Base-by-base conservation (phyloP, 2,888 invertebrate species). In the Liposcelis brunnea region DNA sequence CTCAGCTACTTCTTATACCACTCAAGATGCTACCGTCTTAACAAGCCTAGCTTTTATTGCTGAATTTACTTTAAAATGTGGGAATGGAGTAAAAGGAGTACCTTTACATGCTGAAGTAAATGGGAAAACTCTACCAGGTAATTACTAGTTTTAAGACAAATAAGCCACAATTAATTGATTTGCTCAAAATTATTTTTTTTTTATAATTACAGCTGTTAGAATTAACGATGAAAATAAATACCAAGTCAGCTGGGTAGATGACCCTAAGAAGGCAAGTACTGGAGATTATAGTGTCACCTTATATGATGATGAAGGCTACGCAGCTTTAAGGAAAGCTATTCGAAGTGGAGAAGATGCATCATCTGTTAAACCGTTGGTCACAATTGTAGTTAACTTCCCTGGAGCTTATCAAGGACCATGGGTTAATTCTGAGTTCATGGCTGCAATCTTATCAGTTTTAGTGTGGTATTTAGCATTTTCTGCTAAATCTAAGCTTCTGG, bases 211-310 rank as follows among this genome's bases (percentile, higher is more conserved):
- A 40, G 40, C 40, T n/a, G 48, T 49, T 2, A 47, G 77, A 52
- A 70, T 84, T 45, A 80, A 76, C 40, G 68, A 69, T 35, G 75
- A 78, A 47, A 76, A 78, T 56, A 80, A 77, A 58, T 91, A 84
- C 58, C 90, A 93, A 77, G 80, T 95, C 18, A 94, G 94, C 53
- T 93, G 93, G 87, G 84, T 82, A 8, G 87, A 90, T 59, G 93
- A 93, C 50, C 75, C 81, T 19, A 76, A 80, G 42, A 79, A 80
- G 54, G 80, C 89, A 0, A 75, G 77, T 46, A 77, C 86, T 40
- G 93, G 91, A 21, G 76, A 78, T 42, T 81, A 86, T 54, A 72
- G 73, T 47, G 72, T 95, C 42, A 77, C 80, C 49, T 67, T 97
- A 15, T 81, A 82, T 56, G 91, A 94, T 55, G 94, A 95, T 66